phyloP scores from a whole-genome alignment of 2,113 vertebrate species.

The Epinephelus cyanopodus region DNA sequence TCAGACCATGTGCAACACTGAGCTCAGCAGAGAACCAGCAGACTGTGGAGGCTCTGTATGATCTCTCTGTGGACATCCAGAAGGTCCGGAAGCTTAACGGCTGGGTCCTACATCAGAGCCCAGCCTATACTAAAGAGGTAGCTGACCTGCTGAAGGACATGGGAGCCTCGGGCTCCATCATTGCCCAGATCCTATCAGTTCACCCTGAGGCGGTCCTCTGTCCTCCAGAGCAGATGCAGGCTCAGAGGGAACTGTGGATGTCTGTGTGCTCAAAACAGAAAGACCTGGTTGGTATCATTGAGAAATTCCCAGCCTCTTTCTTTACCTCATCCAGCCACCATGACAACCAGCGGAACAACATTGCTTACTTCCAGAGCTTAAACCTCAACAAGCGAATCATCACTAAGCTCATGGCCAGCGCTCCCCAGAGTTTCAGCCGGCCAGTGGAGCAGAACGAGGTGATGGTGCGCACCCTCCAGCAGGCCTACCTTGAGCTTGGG shows the following conservation, averaged over 20 bases:
- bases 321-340: conserved; percentile 86
- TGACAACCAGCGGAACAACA: conserved; percentile 88
- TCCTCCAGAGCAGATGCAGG: conserved; percentile 83
- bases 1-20: conserved; percentile 52
- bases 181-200: conserved; percentile 87
- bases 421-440: conserved; percentile 89
- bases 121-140: conserved; percentile 87
- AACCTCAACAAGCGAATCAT: conserved; percentile 91
- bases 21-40: conserved; percentile 85
- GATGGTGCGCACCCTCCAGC: conserved; percentile 86
- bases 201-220: conserved; percentile 91
- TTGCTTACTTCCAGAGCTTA: conserved; percentile 89
- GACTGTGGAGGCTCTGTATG: conserved; percentile 85
- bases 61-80: conserved; percentile 88
- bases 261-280: conserved; percentile 87
- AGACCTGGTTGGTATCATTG: conserved; percentile 90
- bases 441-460: conserved; percentile 87
- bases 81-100: conserved; percentile 90
- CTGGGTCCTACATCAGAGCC: conserved; percentile 89
- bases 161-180: conserved; percentile 82
- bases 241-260: conserved; percentile 89
- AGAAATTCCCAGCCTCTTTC: conserved; percentile 94
- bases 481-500: conserved; percentile 87
- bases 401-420: conserved; percentile 90
- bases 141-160: conserved; percentile 86